These are phyloP conservation scores for Lepidurus apus DNA, from an alignment of 1,140 invertebrate species.

Conservation along the genomic window DNA sequence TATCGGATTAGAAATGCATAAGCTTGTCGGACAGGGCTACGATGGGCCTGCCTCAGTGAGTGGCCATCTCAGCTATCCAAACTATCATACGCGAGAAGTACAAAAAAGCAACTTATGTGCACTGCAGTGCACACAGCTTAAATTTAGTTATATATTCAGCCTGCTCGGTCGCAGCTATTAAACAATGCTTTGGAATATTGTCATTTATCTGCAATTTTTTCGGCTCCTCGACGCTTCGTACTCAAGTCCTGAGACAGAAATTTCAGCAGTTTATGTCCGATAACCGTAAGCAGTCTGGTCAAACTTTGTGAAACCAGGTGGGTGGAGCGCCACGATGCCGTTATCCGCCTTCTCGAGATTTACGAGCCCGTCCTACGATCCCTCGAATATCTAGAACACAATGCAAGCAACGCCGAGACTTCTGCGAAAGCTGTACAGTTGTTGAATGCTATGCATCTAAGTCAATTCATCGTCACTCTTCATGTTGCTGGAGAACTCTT, in stretches of 20 bases:
- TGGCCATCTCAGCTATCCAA: conserved; percentile 39
- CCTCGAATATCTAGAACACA: neutral
- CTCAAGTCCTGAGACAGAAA: neutral
- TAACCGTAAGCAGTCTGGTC: neutral
- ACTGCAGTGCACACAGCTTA: conserved; percentile 39
- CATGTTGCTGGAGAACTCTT: too few relatives aligned
- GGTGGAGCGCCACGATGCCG: conserved; percentile 37
- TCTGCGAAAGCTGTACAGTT: too few relatives aligned
- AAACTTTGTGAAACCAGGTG: conserved; percentile 36
- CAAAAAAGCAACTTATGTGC: conserved; percentile 37
- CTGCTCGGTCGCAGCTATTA: conserved; percentile 34
- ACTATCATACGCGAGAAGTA: conserved; percentile 36
- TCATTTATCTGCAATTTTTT: conserved; percentile 28
- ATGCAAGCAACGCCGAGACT: too few relatives aligned
- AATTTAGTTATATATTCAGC: conserved; percentile 36
- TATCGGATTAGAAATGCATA: conserved; percentile 34
- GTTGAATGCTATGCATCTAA: too few relatives aligned
- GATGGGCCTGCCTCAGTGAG: conserved; percentile 39
- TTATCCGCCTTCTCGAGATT: conserved; percentile 34
- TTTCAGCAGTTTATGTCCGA: neutral
- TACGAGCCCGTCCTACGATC: conserved; percentile 27
- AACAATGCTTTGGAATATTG: conserved; percentile 35
- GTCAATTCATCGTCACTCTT: too few relatives aligned
- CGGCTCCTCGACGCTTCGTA: neutral
- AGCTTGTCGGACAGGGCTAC: conserved; percentile 38